Percentiles rank a stretch among this genome's conserved stretches.
phyloP scores from a whole-genome alignment of 2,113 vertebrate species.

The Gnathonemus longibarbis region DNA sequence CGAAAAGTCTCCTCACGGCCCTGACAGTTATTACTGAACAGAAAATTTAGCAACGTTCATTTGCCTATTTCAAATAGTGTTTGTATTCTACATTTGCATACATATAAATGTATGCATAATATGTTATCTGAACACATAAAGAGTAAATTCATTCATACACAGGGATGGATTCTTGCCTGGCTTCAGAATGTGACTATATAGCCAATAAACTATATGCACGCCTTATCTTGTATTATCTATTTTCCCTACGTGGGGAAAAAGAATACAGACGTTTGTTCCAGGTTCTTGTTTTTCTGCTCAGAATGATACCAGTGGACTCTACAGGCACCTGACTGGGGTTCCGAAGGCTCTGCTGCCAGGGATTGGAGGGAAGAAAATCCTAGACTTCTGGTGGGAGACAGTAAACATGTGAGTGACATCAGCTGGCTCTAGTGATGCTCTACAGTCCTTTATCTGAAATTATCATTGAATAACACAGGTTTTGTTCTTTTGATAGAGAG shows the following conservation, averaged over 20 bases:
- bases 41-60: background rate
- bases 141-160: background rate
- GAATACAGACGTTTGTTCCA: background rate
- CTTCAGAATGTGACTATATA: background rate
- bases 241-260: background rate
- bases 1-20: background rate
- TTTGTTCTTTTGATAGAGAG: background rate
- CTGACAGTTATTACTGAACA: background rate
- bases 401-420: conserved; percentile 62
- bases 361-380: conserved; percentile 68
- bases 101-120: background rate
- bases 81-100: background rate
- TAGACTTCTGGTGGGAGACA: conserved; percentile 77
- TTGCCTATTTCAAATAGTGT: background rate
- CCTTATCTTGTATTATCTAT: background rate
- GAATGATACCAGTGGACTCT: conserved; percentile 66
- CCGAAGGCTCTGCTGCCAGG: conserved; percentile 72
- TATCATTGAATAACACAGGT: background rate
- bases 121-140: background rate
- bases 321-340: conserved; percentile 58
- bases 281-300: conserved; percentile 30
- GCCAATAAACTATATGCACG: background rate
- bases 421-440: background rate
- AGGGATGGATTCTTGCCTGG: background rate
- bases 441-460: background rate